Evolutionary conservation across 2,888 invertebrate genomes (phyloP).

Genomic region (Campopleginae sp.): DNA sequence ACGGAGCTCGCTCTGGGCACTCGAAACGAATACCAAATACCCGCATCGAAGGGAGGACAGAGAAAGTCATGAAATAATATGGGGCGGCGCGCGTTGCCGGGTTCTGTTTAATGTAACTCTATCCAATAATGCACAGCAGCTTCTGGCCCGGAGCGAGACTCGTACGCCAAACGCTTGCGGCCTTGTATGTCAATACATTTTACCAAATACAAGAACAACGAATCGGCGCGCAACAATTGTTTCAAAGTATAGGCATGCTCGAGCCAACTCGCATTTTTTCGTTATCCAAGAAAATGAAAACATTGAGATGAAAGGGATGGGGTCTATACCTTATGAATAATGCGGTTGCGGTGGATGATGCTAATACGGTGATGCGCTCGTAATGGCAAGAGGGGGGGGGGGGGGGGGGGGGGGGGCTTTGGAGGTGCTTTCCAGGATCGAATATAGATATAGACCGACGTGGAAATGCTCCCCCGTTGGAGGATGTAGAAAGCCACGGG

Average conservation of each 20-base stretch:
- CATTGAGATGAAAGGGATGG: neutral
- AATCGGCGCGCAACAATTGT: neutral
- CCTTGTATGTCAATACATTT: constrained; percentile 49
- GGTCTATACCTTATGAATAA: constrained; percentile 59
- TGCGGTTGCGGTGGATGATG: constrained; percentile 22
- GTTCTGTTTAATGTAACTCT: constrained; percentile 83
- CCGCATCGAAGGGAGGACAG: constrained; percentile 46
- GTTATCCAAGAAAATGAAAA: too few relatives aligned
- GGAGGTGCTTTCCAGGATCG: constrained; percentile 22
- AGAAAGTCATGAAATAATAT: constrained; percentile 51
- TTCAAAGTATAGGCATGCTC: constrained; percentile 9
- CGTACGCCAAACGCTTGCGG: too few relatives aligned
- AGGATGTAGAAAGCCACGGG: constrained; percentile 57
- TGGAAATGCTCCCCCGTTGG: neutral
- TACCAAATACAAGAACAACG: constrained; percentile 13
- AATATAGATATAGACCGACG: constrained; percentile 46
- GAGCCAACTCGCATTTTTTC: neutral
- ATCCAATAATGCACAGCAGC: constrained; percentile 83
- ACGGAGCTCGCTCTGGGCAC: constrained; percentile 43
- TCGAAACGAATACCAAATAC: constrained; percentile 56
- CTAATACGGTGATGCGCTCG: neutral
- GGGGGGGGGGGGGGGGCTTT: constrained; percentile 34
- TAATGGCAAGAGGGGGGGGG: constrained; percentile 59
- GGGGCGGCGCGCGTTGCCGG: constrained; percentile 47
- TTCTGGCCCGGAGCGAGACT: constrained; percentile 80